phyloP scores from a whole-genome alignment of 2,797 vertebrate genomes.

The Cirrhinus molitorella region DNA sequence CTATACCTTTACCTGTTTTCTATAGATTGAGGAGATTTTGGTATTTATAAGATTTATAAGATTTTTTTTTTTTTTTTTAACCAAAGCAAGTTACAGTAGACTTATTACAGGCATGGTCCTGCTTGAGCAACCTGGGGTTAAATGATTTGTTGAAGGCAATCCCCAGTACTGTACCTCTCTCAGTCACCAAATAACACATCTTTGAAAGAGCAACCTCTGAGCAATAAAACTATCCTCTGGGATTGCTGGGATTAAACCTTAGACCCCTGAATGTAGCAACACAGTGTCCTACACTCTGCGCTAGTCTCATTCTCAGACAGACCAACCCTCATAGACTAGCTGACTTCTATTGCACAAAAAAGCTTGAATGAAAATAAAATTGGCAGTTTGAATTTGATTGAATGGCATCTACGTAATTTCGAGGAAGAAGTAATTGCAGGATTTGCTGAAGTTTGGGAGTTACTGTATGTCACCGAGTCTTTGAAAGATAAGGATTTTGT shows the following conservation, averaged over 20 bases:
- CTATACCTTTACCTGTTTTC: background rate
- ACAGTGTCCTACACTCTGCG: background rate
- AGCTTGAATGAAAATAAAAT: background rate
- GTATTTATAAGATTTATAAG: background rate
- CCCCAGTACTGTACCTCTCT: background rate
- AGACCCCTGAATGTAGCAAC: slow-evolving; percentile 12
- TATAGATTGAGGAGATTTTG: background rate
- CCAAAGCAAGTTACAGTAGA: background rate
- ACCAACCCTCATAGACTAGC: background rate
- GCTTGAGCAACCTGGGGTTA: slow-evolving; percentile 20
- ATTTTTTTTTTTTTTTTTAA: background rate
- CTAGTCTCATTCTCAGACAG: background rate
- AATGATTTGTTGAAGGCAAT: slow-evolving; percentile 28
- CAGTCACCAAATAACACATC: slow-evolving; percentile 28
- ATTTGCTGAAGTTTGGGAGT: slow-evolving; percentile 1
- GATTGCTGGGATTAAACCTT: slow-evolving; percentile 29
- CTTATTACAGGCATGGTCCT: background rate
- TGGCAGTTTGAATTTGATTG: background rate
- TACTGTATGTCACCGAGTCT: background rate
- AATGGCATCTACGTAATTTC: background rate
- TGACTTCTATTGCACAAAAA: background rate
- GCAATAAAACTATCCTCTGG: slow-evolving; percentile 23
- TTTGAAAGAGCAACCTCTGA: slow-evolving; percentile 30
- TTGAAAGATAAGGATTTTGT: background rate
- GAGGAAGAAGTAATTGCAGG: background rate